These are phyloP conservation scores for Falco cherrug DNA, from an alignment of 2,797 vertebrate species.

Conservation along the genomic window DNA sequence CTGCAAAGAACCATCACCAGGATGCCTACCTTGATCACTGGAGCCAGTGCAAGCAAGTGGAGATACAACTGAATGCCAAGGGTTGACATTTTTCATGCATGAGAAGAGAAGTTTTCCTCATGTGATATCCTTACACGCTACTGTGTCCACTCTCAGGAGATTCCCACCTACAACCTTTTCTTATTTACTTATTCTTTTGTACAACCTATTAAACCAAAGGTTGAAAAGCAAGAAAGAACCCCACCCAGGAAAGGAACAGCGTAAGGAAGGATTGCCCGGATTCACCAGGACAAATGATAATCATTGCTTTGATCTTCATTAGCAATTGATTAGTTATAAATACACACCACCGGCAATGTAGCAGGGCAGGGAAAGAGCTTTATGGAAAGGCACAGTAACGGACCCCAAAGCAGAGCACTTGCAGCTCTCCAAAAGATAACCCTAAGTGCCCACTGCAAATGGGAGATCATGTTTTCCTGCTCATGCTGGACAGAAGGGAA, in stretches of 20 bases:
- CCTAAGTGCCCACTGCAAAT: not conserved
- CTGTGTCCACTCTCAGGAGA: not conserved
- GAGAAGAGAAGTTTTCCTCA: not conserved
- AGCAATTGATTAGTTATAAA: not conserved
- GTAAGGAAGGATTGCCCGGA: not conserved
- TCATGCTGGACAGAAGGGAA: not conserved
- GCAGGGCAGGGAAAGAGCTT: not conserved
- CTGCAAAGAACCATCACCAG: not conserved
- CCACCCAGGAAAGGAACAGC: not conserved
- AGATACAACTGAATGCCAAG: not conserved
- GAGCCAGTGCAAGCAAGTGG: accelerated
- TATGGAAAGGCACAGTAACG: not conserved
- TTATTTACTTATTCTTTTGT: not conserved
- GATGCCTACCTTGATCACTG: not conserved
- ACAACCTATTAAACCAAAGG: not conserved
- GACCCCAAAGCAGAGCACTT: not conserved
- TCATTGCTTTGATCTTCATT: not conserved
- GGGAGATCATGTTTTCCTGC: not conserved
- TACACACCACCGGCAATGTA: not conserved
- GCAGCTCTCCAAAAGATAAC: not conserved
- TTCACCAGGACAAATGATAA: not conserved
- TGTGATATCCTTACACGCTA: not conserved
- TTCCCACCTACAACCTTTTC: not conserved
- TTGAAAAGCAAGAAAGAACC: not conserved
- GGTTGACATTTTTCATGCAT: not conserved